A percentile compares a stretch with the other conserved stretches of the same genome.
Conservation (phyloP, 30 jellyfish, hydroid and myxozoan species). For the Sanderia malayensis region DNA sequence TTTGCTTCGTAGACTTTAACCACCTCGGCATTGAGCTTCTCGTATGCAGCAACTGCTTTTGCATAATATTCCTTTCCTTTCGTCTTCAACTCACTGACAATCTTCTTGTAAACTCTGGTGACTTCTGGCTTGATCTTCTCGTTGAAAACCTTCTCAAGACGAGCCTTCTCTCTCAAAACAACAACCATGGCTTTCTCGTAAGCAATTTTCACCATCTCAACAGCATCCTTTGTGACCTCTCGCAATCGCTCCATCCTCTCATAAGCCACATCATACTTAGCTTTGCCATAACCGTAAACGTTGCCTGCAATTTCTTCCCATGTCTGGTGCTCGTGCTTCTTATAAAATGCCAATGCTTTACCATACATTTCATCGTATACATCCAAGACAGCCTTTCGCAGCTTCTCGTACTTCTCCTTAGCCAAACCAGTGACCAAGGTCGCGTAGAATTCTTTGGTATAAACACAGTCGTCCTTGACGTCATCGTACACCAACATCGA, state of each 20-base stretch:
- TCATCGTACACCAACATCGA: conserved; percentile 68
- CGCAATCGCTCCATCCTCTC: conserved; percentile 14
- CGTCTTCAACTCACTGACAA: conserved; percentile 6
- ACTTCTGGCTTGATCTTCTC: conserved; percentile 61
- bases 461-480: conserved; percentile 57
- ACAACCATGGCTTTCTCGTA: conserved; percentile 10
- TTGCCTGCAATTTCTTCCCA: conserved; percentile 86
- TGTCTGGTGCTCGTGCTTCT: conserved; percentile 72
- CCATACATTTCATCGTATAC: conserved; percentile 21
- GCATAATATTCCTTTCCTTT: conserved; percentile 22
- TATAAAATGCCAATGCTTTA: conserved; percentile 32
- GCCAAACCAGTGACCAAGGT: conserved; percentile 44
- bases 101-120: conserved; percentile 39
- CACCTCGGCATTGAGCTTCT: conserved; percentile 39
- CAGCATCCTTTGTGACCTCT: neutral
- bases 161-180: conserved; percentile 15
- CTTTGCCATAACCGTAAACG: conserved; percentile 19
- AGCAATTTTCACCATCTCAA: neutral
- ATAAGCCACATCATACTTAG: conserved; percentile 16
- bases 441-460: conserved; percentile 59
- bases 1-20: conserved; percentile 53
- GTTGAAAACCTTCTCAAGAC: conserved; percentile 11
- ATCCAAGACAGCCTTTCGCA: conserved; percentile 15
- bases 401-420: conserved; percentile 36
- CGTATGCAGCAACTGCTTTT: conserved; percentile 33